These are phyloP conservation scores for Acanthacorydalis orientalis DNA, from an alignment of 2,888 invertebrate genomes.

Conservation along the genomic window DNA sequence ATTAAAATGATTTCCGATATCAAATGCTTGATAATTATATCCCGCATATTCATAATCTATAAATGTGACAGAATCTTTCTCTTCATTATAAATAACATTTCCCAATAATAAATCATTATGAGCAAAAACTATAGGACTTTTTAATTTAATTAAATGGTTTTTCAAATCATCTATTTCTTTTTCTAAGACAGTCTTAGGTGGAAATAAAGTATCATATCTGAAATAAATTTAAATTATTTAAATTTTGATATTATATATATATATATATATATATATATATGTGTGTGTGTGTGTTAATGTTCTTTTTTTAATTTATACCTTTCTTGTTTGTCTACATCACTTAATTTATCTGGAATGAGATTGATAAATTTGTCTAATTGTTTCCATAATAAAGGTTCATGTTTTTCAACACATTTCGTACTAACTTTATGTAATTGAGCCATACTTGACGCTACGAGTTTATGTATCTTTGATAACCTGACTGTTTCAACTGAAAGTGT, in stretches of 20 bases:
- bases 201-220: conserved; percentile 51
- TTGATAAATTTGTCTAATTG: conserved; percentile 57
- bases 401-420: conserved; percentile 15
- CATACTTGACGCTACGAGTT: conserved; percentile 64
- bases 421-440: conserved; percentile 62
- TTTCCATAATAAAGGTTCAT: conserved; percentile 51
- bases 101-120: conserved; percentile 95
- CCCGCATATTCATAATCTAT: conserved; percentile 97
- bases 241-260: too few relatives aligned
- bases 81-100: conserved; percentile 75
- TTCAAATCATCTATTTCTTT: conserved; percentile 51
- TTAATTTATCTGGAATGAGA: conserved; percentile 54
- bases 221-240: conserved; percentile 14
- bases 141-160: conserved; percentile 38
- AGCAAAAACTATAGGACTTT: conserved; percentile 76
- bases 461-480: conserved; percentile 45
- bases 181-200: conserved; percentile 46
- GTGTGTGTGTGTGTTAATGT: too few relatives aligned
- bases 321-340: conserved; percentile 45
- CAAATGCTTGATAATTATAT: conserved; percentile 86
- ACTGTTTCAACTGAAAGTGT: conserved; percentile 53
- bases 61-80: conserved; percentile 56
- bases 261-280: neutral
- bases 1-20: conserved; percentile 95
- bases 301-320: conserved; percentile 42